Conservation (phyloP, 2,797 vertebrate genomes). For the Chrysocyon brachyurus region DNA sequence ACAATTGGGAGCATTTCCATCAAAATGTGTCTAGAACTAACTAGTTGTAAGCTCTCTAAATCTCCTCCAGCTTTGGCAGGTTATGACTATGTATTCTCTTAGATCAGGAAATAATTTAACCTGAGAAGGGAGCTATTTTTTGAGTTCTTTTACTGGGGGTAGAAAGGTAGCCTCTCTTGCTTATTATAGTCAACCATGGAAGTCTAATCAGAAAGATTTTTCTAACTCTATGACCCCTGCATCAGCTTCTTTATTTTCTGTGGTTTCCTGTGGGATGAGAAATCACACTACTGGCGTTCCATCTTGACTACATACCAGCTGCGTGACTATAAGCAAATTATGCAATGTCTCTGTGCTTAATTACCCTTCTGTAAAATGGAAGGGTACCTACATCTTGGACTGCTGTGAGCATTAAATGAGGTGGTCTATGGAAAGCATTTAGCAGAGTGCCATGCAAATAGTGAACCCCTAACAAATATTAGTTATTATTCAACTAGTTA, state of each 20-base stretch:
- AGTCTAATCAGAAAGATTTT: not conserved
- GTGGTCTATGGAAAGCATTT: not conserved
- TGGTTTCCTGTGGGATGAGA: not conserved
- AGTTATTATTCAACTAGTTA: not conserved
- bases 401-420: not conserved
- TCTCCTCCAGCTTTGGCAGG: not conserved
- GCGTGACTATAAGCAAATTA: not conserved
- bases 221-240: not conserved
- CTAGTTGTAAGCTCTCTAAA: not conserved
- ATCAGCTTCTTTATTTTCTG: not conserved
- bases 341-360: not conserved
- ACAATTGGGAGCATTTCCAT: not conserved
- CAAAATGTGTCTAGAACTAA: not conserved
- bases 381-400: not conserved
- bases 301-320: not conserved
- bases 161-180: not conserved
- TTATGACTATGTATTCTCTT: accelerated
- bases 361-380: not conserved
- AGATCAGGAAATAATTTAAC: not conserved
- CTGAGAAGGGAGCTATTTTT: not conserved
- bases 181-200: not conserved
- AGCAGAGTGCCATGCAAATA: not conserved
- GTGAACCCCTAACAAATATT: not conserved
- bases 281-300: not conserved
- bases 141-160: not conserved